Conservation (phyloP, 1,140 invertebrate species). For the Steinernema feltiae region DNA sequence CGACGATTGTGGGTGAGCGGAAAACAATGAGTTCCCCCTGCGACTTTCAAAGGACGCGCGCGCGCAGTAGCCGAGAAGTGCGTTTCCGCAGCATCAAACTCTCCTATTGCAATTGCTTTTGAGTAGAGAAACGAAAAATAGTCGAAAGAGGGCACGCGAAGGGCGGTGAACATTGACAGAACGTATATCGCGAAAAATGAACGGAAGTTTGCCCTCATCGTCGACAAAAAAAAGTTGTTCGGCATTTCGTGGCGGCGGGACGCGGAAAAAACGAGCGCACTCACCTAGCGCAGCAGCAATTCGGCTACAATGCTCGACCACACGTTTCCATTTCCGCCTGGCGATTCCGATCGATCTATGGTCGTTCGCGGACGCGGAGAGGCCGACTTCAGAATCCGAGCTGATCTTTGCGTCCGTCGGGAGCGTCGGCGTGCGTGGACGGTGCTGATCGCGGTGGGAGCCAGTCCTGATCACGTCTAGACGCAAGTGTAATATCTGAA, state of each 20-base stretch:
- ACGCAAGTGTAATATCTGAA: too few relatives aligned
- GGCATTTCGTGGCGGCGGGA: neutral
- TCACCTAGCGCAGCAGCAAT: slow-evolving; percentile 1
- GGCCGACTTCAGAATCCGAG: neutral
- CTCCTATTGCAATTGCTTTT: neutral
- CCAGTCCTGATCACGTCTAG: too few relatives aligned
- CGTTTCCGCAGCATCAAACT: neutral
- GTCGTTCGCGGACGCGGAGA: neutral
- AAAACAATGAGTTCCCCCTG: neutral
- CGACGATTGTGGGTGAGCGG: too few relatives aligned
- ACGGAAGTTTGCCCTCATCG: neutral
- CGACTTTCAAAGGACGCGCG: neutral
- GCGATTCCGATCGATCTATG: neutral
- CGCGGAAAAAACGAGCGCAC: neutral
- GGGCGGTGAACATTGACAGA: neutral
- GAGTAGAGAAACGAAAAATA: neutral
- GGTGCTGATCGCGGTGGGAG: too few relatives aligned
- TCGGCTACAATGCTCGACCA: neutral
- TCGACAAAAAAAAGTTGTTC: too few relatives aligned
- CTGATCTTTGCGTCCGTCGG: neutral
- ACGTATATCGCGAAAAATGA: neutral
- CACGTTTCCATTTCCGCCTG: neutral
- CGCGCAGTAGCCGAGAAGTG: neutral
- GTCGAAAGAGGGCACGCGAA: neutral
- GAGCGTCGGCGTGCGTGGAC: too few relatives aligned